Percentiles rank a stretch among this genome's conserved stretches.
phyloP scores from a whole-genome alignment of 2,797 vertebrate species.

The Alouatta caraya region DNA sequence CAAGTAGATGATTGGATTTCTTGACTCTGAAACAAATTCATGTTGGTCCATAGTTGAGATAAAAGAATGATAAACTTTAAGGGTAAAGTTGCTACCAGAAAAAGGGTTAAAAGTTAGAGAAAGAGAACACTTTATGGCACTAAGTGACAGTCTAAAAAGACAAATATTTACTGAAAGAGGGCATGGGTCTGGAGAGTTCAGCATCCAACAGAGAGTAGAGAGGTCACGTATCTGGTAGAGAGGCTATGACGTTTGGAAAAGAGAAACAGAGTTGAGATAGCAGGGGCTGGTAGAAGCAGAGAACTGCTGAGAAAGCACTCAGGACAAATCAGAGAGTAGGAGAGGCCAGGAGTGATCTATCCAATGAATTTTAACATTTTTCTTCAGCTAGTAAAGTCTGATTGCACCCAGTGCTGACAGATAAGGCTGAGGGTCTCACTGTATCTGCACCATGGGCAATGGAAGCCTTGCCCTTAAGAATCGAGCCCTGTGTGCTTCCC shows the following conservation, averaged over 20 bases:
- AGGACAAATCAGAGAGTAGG: background rate
- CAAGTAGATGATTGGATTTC: background rate
- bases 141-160: constrained; percentile 23
- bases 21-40: constrained; percentile 44
- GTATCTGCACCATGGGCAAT: background rate
- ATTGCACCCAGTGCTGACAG: background rate
- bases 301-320: background rate
- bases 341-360: constrained; percentile 37
- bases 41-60: background rate
- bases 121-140: constrained; percentile 16
- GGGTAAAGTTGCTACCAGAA: constrained; percentile 50
- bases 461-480: constrained; percentile 61
- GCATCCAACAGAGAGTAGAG: background rate
- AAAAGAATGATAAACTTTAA: constrained; percentile 41
- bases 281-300: background rate
- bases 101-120: constrained; percentile 30
- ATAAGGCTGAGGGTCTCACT: background rate
- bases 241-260: constrained; percentile 1
- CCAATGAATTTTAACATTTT: background rate
- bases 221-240: background rate
- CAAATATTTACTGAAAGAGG: constrained; percentile 1
- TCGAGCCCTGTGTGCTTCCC: constrained; percentile 78
- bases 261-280: background rate
- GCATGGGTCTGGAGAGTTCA: background rate
- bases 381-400: background rate